phyloP scores from a whole-genome alignment of 2,113 vertebrate species.

The Cervus canadensis region DNA sequence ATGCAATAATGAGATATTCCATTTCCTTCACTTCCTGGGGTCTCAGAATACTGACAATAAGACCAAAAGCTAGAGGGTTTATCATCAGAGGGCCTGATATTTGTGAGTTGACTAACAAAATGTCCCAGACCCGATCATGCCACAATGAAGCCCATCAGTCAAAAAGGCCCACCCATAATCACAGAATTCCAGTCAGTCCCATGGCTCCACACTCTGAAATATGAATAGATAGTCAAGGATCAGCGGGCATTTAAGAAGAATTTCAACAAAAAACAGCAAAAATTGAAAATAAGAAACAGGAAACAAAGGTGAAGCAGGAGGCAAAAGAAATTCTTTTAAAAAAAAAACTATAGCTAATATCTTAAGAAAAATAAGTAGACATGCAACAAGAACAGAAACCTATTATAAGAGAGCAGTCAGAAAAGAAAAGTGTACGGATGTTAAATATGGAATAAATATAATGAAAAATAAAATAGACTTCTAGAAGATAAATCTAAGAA shows the following conservation, averaged over 20 bases:
- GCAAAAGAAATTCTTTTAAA: not conserved
- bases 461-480: slow-evolving; percentile 13
- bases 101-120: not conserved
- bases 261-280: not conserved
- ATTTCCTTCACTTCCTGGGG: not conserved
- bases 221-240: not conserved
- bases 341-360: not conserved
- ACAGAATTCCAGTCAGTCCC: not conserved
- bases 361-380: not conserved
- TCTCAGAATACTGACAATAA: not conserved
- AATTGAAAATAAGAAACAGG: not conserved
- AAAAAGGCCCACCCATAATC: not conserved
- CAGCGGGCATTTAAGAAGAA: not conserved
- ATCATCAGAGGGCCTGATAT: not conserved
- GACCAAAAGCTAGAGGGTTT: not conserved
- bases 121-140: not conserved
- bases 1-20: not conserved
- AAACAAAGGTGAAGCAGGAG: not conserved
- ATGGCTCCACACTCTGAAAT: not conserved
- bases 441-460: not conserved
- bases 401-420: slow-evolving; percentile 2
- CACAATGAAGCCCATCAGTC: not conserved
- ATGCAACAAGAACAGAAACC: slow-evolving; percentile 4
- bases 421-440: not conserved
- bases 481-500: slow-evolving; percentile 18